Percentiles rank a stretch among this genome's conserved stretches.
These are phyloP conservation scores for Mizuhopecten yessoensis DNA, from an alignment of 1,140 invertebrate genomes.

Conservation along the genomic window DNA sequence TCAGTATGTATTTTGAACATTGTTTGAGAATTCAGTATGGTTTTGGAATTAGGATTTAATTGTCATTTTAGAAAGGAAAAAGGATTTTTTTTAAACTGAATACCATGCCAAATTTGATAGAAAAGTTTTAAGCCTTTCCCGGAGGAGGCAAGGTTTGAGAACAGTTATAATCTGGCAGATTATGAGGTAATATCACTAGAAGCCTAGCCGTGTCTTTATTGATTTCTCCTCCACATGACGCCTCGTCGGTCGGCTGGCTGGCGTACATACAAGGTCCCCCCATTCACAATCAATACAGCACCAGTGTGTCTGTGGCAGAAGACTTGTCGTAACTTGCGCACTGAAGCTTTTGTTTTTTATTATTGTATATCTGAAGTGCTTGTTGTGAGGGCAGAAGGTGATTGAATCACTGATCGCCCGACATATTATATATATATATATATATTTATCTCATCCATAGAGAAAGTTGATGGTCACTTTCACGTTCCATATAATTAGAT, in stretches of 20 bases:
- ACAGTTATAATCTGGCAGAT: too few species aligned
- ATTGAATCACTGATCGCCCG: neutral
- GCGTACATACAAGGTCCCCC: neutral
- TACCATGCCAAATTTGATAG: too few species aligned
- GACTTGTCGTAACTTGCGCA: neutral
- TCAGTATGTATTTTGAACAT: too few species aligned
- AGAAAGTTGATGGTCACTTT: neutral
- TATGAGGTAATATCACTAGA: too few species aligned
- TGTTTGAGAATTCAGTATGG: too few species aligned
- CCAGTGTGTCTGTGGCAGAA: neutral
- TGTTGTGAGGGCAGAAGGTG: neutral
- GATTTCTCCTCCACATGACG: neutral
- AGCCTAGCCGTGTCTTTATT: neutral
- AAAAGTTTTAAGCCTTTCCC: too few species aligned
- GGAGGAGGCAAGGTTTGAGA: too few species aligned
- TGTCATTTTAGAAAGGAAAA: too few species aligned
- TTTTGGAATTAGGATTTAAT: too few species aligned
- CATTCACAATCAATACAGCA: neutral
- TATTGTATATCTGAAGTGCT: conserved; percentile 35
- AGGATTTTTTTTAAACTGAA: too few species aligned
- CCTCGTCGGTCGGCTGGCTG: neutral
- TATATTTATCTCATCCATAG: neutral
- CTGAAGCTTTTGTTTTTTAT: conserved; percentile 12
- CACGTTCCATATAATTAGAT: neutral
- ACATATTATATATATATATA: neutral